phyloP scores from a whole-genome alignment of 53 echinoderm and acorn worm species.

The Zoroaster sp. region DNA sequence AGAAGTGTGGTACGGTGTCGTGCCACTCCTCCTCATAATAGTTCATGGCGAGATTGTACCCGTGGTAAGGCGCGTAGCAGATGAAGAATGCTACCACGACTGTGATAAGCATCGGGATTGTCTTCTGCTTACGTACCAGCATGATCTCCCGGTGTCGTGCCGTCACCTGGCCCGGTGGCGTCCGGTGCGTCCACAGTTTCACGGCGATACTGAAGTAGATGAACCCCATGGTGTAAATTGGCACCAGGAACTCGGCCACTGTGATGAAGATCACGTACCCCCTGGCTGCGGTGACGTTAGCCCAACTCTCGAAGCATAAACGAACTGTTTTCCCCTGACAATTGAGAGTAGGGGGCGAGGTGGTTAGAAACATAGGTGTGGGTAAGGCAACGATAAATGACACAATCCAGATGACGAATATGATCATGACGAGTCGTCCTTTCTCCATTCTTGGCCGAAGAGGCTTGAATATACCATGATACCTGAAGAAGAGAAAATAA shows the following conservation, averaged over 20 bases:
- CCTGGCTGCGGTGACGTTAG: conserved; percentile 57
- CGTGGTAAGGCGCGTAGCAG: conserved; percentile 94
- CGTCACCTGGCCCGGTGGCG: conserved; percentile 85
- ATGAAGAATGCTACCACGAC: conserved; percentile 95
- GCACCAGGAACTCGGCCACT: conserved; percentile 80
- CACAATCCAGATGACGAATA: conserved; percentile 74
- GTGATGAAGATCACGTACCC: conserved; percentile 79
- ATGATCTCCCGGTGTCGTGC: conserved; percentile 92
- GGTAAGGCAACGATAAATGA: conserved; percentile 87
- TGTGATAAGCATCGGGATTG: conserved; percentile 90
- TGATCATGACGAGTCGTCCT: conserved; percentile 65
- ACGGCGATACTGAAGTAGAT: conserved; percentile 88
- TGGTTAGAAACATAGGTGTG: conserved; percentile 59
- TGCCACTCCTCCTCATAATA: conserved; percentile 50
- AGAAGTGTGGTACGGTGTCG: conserved; percentile 16
- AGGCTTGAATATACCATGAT: conserved; percentile 90
- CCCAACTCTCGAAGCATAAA: conserved; percentile 80
- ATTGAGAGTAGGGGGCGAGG: conserved; percentile 14
- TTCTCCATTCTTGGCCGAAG: conserved; percentile 95
- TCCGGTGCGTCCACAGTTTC: conserved; percentile 91
- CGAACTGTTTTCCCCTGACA: conserved; percentile 42
- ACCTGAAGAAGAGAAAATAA: conserved; percentile 58
- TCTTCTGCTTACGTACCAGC: conserved; percentile 88
- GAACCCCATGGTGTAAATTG: conserved; percentile 83
- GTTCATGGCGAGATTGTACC: conserved; percentile 74